Percentiles rank a stretch among this genome's conserved stretches.
These are phyloP conservation scores for Formica exsecta DNA, from an alignment of 1,140 invertebrate genomes.

Conservation along the genomic window DNA sequence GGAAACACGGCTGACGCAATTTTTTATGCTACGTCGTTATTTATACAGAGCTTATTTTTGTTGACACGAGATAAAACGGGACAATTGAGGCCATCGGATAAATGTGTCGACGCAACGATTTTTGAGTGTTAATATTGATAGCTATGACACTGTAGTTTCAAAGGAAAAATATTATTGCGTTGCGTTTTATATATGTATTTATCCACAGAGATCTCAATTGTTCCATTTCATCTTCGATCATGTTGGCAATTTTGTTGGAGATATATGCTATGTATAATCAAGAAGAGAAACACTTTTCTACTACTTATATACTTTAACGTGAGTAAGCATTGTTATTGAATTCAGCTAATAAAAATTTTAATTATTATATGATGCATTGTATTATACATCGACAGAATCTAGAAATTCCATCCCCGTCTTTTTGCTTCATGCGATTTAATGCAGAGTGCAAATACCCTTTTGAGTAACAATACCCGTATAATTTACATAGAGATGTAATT, in stretches of 20 bases:
- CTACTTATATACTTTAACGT: conserved; percentile 40
- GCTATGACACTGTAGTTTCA: neutral
- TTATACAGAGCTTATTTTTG: conserved; percentile 51
- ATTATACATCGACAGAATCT: neutral
- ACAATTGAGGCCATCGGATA: conserved; percentile 27
- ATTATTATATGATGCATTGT: neutral
- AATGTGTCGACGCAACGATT: neutral
- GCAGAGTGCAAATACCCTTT: neutral
- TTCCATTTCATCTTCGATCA: neutral
- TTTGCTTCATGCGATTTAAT: neutral
- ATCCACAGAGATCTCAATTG: neutral
- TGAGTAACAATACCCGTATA: conserved; percentile 15
- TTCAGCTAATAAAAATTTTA: conserved; percentile 51
- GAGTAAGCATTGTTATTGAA: conserved; percentile 40
- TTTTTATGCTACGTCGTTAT: conserved; percentile 37
- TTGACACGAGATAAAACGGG: conserved; percentile 14
- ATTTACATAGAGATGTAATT: conserved; percentile 29
- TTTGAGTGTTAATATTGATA: conserved; percentile 2
- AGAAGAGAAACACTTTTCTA: conserved; percentile 15
- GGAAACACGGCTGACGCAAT: conserved; percentile 61
- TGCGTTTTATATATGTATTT: neutral
- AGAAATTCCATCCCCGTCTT: neutral
- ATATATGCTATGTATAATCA: neutral
- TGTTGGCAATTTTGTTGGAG: conserved; percentile 13
- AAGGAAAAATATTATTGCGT: neutral